phyloP scores from a whole-genome alignment of 2,797 vertebrate species.

The Molossus alvarezi region DNA sequence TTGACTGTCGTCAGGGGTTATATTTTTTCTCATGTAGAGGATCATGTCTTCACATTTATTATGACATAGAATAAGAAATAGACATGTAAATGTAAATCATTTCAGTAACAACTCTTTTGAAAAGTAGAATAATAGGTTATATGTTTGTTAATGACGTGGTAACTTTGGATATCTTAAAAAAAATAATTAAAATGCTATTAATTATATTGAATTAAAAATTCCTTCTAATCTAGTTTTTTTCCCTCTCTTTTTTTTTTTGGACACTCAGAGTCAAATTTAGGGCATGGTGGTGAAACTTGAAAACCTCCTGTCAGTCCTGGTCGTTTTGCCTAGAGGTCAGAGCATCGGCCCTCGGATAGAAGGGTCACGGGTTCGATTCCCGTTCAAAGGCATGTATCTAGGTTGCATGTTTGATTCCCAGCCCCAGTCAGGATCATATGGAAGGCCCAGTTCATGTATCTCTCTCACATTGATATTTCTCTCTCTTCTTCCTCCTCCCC shows the following conservation, averaged over 20 bases:
- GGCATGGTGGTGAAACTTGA: not conserved
- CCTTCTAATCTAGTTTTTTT: not conserved
- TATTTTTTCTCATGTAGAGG: not conserved
- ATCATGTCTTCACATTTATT: not conserved
- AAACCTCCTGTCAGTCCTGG: not conserved
- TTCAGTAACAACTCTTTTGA: conserved; percentile 8
- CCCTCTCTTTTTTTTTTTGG: not conserved
- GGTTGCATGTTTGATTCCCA: too few relatives aligned
- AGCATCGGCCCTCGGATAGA: too few relatives aligned
- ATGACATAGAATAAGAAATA: not conserved
- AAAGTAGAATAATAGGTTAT: not conserved
- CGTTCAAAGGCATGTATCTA: too few relatives aligned
- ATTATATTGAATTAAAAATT: not conserved
- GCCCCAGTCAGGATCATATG: too few relatives aligned
- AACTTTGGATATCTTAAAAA: conserved; percentile 6
- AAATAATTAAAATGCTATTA: not conserved
- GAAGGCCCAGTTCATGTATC: too few relatives aligned
- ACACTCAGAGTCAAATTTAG: not conserved
- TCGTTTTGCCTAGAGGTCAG: too few relatives aligned
- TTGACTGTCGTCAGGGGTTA: not conserved
- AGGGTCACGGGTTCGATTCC: too few relatives aligned
- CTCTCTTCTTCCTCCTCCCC: too few relatives aligned
- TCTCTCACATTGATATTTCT: too few relatives aligned
- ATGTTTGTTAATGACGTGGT: not conserved
- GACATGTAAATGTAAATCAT: not conserved